Evolutionary conservation across 1,140 invertebrate species (phyloP).

Genomic region (Euwallacea similis): DNA sequence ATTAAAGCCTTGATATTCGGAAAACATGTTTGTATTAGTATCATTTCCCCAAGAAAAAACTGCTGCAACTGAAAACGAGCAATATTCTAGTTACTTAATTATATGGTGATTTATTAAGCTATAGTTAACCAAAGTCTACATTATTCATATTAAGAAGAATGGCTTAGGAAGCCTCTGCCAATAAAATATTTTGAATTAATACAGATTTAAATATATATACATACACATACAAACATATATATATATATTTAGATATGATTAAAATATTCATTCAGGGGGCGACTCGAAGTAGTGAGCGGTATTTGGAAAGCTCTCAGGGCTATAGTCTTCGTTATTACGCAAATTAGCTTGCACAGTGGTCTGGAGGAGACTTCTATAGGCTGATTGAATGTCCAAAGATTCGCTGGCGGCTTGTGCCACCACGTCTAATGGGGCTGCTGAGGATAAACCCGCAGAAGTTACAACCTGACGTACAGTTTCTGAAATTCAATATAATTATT

Average conservation of each 20-base stretch:
- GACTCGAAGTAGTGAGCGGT: conserved; percentile 54
- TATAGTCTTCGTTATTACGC: conserved; percentile 57
- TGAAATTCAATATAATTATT: conserved; percentile 25
- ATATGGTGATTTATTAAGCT: too few relatives aligned
- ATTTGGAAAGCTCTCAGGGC: conserved; percentile 58
- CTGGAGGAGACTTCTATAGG: conserved; percentile 56
- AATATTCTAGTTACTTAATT: not conserved
- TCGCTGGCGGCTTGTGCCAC: conserved; percentile 51
- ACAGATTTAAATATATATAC: too few relatives aligned
- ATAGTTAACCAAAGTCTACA: too few relatives aligned
- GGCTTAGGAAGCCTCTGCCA: too few relatives aligned
- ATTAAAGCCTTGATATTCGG: too few relatives aligned
- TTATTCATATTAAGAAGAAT: too few relatives aligned
- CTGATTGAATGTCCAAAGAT: conserved; percentile 54
- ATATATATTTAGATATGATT: conserved; percentile 5
- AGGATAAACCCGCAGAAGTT: conserved; percentile 55
- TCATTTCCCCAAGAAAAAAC: not conserved
- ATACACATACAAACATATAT: not conserved
- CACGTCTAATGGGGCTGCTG: conserved; percentile 55
- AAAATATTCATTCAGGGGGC: conserved; percentile 18
- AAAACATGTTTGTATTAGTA: too few relatives aligned
- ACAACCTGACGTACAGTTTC: conserved; percentile 60
- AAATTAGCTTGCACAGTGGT: conserved; percentile 53
- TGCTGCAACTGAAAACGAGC: not conserved
- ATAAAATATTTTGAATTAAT: too few relatives aligned